These are phyloP conservation scores for Limnephilus rhombicus DNA, from an alignment of 2,888 invertebrate genomes.

Conservation along the genomic window DNA sequence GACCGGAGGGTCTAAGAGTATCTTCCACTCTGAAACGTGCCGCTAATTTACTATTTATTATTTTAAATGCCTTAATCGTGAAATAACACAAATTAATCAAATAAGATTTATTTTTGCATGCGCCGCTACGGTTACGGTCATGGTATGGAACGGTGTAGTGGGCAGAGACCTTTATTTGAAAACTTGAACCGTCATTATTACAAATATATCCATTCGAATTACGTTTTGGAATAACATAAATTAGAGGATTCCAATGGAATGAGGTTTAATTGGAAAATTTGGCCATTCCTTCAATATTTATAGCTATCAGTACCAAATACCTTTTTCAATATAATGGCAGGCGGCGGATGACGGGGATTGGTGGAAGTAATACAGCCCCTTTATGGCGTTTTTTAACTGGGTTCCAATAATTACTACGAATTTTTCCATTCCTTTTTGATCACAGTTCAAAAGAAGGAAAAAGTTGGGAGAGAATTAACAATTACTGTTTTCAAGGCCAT, in stretches of 20 bases:
- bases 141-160: too few relatives aligned
- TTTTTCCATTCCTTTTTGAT: background rate
- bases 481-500: background rate
- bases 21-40: too few relatives aligned
- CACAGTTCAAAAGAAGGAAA: too few relatives aligned
- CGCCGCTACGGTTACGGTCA: too few relatives aligned
- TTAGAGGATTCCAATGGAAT: background rate
- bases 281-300: background rate
- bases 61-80: too few relatives aligned
- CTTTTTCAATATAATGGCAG: background rate
- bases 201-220: background rate
- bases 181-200: background rate
- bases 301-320: background rate
- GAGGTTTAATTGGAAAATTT: background rate
- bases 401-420: background rate
- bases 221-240: background rate
- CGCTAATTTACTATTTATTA: too few relatives aligned
- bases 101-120: too few relatives aligned
- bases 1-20: too few relatives aligned
- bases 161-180: background rate
- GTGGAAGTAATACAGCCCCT: background rate
- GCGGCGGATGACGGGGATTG: too few relatives aligned
- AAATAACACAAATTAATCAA: too few relatives aligned
- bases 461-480: background rate
- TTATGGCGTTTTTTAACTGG: background rate